A percentile compares a stretch with the other conserved stretches of the same genome.
Evolutionary conservation across 2,888 invertebrate species (phyloP).

Genomic region (Trissonchulus sp.): DNA sequence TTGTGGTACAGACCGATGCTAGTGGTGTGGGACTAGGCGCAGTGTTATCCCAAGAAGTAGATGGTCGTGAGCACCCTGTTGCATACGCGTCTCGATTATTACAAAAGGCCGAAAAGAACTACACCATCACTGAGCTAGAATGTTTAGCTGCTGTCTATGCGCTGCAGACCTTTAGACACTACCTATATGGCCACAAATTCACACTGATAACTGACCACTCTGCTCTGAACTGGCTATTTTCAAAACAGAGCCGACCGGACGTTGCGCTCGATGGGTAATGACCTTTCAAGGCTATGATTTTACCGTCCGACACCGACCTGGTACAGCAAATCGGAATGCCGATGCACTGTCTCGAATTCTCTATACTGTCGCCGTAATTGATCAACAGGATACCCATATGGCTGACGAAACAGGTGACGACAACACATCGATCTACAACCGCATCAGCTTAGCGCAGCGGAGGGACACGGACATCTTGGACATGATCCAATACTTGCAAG

Average conservation of each 20-base stretch:
- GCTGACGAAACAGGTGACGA: no score
- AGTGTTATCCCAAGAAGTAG: slow-evolving; percentile 37
- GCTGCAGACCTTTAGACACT: slow-evolving; percentile 30
- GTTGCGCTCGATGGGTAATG: slow-evolving; percentile 55
- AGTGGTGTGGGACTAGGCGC: slow-evolving; percentile 40
- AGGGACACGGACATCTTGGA: no score
- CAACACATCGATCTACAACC: no score
- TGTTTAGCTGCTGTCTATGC: slow-evolving; percentile 39
- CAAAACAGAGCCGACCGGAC: slow-evolving; percentile 53
- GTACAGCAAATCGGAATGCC: slow-evolving; percentile 51
- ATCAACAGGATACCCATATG: no score
- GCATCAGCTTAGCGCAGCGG: no score
- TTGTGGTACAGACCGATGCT: slow-evolving; percentile 41
- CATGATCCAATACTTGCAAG: no score
- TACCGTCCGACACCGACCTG: slow-evolving; percentile 52
- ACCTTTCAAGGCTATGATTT: slow-evolving; percentile 53
- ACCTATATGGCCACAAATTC: slow-evolving; percentile 28
- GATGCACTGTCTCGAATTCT: slow-evolving; percentile 51
- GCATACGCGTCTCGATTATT: slow-evolving; percentile 40
- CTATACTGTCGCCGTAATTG: background rate
- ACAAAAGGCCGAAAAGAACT: slow-evolving; percentile 36
- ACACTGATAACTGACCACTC: slow-evolving; percentile 31
- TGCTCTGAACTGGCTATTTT: slow-evolving; percentile 37
- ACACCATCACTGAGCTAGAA: slow-evolving; percentile 40
- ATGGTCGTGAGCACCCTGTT: slow-evolving; percentile 35